Evolutionary conservation across 2,888 invertebrate species (phyloP).

Genomic region (Adineta ricciae): DNA sequence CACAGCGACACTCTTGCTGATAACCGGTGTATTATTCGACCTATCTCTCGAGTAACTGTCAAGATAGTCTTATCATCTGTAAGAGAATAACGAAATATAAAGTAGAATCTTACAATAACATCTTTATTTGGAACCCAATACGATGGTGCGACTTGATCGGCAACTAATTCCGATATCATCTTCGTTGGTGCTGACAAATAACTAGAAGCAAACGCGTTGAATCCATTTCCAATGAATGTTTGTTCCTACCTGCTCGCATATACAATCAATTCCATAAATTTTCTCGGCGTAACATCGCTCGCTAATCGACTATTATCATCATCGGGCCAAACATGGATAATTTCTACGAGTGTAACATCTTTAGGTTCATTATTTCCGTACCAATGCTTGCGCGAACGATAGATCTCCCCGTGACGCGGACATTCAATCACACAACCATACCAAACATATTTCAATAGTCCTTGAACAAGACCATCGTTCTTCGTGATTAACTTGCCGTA

Average conservation of each 20-base stretch:
- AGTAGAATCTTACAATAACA: background rate
- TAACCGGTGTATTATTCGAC: too few relatives aligned
- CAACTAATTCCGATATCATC: constrained; percentile 62
- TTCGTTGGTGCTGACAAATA: constrained; percentile 55
- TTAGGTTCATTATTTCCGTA: constrained; percentile 67
- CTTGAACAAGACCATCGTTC: constrained; percentile 58
- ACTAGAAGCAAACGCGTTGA: background rate
- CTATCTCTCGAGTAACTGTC: too few relatives aligned
- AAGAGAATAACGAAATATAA: too few relatives aligned
- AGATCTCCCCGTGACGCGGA: constrained; percentile 64
- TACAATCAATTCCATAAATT: constrained; percentile 56
- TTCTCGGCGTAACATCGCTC: constrained; percentile 19
- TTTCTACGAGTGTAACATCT: constrained; percentile 55
- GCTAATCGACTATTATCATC: constrained; percentile 27
- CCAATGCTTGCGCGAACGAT: constrained; percentile 67
- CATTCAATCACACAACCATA: constrained; percentile 62
- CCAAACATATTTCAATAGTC: constrained; percentile 66
- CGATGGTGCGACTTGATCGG: constrained; percentile 67
- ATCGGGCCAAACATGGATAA: constrained; percentile 35
- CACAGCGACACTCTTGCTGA: too few relatives aligned
- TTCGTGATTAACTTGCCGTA: constrained; percentile 54
- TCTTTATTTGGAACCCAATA: constrained; percentile 71
- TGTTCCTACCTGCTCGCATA: constrained; percentile 56
- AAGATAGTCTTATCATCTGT: too few relatives aligned
- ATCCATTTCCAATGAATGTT: constrained; percentile 48